Conservation (phyloP, 2,888 invertebrate genomes). For the Calameuta idolon region DNA sequence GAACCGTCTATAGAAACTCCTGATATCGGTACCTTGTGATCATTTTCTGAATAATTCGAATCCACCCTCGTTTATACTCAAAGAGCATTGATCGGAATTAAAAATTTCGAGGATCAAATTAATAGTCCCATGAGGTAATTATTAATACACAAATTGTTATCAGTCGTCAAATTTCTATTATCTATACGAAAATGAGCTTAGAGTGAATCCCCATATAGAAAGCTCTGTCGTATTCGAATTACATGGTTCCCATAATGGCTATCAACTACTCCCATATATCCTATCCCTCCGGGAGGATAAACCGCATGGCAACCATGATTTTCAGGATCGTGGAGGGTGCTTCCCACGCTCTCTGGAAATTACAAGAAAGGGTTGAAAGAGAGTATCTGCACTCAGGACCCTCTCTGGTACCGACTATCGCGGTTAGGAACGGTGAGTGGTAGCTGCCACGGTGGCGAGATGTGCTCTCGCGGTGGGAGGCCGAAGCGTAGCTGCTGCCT, state of each 20-base stretch:
- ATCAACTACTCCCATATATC: background rate
- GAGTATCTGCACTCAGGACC: background rate
- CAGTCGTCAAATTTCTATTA: background rate
- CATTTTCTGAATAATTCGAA: background rate
- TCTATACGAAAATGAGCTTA: background rate
- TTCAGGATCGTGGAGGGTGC: background rate
- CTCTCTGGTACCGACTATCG: background rate
- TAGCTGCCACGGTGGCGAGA: background rate
- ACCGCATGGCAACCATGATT: background rate
- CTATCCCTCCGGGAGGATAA: background rate
- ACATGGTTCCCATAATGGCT: background rate
- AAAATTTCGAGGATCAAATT: background rate
- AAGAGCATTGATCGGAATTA: background rate
- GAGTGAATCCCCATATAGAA: background rate
- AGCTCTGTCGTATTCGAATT: background rate
- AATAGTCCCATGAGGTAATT: background rate
- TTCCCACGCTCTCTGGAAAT: background rate
- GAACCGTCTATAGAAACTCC: background rate
- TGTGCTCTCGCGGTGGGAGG: background rate
- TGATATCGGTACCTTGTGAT: background rate
- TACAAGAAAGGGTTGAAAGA: background rate
- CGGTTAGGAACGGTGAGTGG: background rate
- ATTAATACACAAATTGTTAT: background rate
- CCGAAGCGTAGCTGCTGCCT: background rate
- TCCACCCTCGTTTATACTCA: background rate